Percentiles rank a stretch among this genome's conserved stretches.
Evolutionary conservation across 2,797 vertebrate genomes (phyloP).

Genomic region (Rhynchonycteris naso): DNA sequence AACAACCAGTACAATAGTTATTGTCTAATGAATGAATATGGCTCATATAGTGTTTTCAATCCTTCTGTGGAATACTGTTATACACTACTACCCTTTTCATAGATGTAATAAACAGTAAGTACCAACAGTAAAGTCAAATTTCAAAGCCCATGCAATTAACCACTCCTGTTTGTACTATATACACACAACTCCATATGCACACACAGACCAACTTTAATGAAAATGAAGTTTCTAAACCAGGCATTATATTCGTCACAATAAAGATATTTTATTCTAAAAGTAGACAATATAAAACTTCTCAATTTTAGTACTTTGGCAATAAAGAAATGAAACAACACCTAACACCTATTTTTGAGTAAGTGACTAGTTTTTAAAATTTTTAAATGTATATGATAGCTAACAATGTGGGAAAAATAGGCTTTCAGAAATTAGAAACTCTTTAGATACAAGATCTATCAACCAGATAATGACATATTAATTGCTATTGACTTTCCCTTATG

Average conservation of each 20-base stretch:
- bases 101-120: background rate
- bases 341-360: background rate
- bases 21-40: background rate
- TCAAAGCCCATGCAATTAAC: background rate
- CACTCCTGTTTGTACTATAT: background rate
- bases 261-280: background rate
- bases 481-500: background rate
- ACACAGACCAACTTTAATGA: background rate
- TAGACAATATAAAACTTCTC: background rate
- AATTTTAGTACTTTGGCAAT: background rate
- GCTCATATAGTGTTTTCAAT: background rate
- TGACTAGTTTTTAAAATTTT: background rate
- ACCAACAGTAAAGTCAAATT: background rate
- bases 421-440: constrained; percentile 17
- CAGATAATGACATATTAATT: background rate
- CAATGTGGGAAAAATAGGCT: background rate
- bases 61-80: background rate
- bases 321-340: background rate
- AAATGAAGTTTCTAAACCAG: background rate
- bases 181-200: fast-evolving
- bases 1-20: background rate
- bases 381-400: background rate
- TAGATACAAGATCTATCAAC: background rate
- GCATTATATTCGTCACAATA: background rate
- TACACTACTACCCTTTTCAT: background rate